Evolutionary conservation across 2,888 invertebrate genomes (phyloP).

Genomic region (Ophioninae sp.): DNA sequence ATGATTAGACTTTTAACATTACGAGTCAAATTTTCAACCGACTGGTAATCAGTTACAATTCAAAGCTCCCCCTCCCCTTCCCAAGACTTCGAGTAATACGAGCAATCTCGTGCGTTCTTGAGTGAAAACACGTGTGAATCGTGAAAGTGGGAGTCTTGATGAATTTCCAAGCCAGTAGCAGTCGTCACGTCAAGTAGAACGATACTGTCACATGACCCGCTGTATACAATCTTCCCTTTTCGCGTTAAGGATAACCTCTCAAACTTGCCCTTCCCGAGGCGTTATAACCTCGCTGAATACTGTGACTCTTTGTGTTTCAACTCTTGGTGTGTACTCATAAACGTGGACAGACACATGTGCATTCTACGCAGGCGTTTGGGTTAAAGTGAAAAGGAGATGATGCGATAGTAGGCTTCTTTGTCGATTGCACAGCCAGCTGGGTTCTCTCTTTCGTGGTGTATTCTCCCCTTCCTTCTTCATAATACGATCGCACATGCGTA

Average conservation of each 20-base stretch:
- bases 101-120: background rate
- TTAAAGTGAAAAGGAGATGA: conserved; percentile 19
- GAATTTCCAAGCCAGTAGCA: background rate
- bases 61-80: no score
- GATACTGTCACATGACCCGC: conserved; percentile 24
- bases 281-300: conserved; percentile 48
- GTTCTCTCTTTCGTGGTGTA: conserved; percentile 40
- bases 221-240: conserved; percentile 12
- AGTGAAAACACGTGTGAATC: background rate
- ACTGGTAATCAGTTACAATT: no score
- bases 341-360: background rate
- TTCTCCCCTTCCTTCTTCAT: conserved; percentile 48
- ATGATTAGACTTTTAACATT: no score
- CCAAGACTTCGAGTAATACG: no score
- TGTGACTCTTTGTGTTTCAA: conserved; percentile 56
- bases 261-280: conserved; percentile 20
- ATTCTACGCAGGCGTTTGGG: conserved; percentile 12
- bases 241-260: conserved; percentile 17
- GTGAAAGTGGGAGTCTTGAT: background rate
- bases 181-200: conserved; percentile 29
- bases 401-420: conserved; percentile 11
- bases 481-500: conserved; percentile 59
- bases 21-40: no score
- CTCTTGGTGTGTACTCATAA: background rate
- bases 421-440: conserved; percentile 38